Evolutionary conservation across 2,113 vertebrate genomes (phyloP), one percentile per base, ranked within the genome.

Genomic region (Macroglossus sobrinus): DNA sequence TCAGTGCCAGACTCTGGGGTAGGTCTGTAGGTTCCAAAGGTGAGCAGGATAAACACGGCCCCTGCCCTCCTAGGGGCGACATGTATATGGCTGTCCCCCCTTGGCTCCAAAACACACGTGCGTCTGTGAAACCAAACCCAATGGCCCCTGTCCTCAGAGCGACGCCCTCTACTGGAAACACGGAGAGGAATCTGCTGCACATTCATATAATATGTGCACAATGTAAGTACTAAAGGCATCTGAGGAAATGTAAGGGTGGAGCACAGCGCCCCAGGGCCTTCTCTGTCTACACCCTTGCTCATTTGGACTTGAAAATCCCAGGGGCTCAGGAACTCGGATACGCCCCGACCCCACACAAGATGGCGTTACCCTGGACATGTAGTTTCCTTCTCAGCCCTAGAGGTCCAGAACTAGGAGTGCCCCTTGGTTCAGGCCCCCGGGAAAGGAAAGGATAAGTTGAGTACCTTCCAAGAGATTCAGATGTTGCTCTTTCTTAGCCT

Each of bases 401-500:
- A 8, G 12, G 38, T 50, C 14, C 35, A 10, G 14, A 40, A 50
- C 4, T 9, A n/a, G 55, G 33, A 30, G 15, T 40, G 53, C 24
- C 18, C 4, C 22, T 66, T 28, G 45, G 35, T 61, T 3, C 50
- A n/a, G 24, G 30, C 28, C 53, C 11, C 38, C 38, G 19, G 57
- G 6, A 30, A 61, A 13, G 15, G 11, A n/a, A 24, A 38, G 12
- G 38, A 66, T 24, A 47, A 89, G 35, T 14, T 19, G 6, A 59
- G 16, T 95, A 98, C 98, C 98, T 97, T 96, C 40, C 1, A 0
- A 30, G 45, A 88, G 64, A 3, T 10, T 69, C 11, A 1, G 7
- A 61, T 59, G 21, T 0, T 45, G 55, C 21, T 1, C 18, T 6
- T 2, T 61, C 1, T 16, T 71, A 0, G 75, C 93, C 26, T 72